Base-by-base conservation (phyloP, 2,888 invertebrate genomes). In the Sinohyriopsis cumingii region DNA sequence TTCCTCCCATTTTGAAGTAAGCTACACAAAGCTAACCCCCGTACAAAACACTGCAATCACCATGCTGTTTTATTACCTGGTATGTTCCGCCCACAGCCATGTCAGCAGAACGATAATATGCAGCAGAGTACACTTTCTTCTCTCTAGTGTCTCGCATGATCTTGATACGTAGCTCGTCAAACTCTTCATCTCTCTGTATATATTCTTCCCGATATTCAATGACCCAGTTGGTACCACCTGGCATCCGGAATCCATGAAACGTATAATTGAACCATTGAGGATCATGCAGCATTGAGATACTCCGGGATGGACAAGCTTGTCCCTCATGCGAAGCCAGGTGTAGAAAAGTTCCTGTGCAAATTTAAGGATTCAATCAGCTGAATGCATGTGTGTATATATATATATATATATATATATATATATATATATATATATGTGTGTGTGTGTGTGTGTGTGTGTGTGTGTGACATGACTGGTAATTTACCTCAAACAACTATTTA, bases 151-250 rank as follows among this genome's bases (percentile, higher is more conserved):
- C 68, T 24, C 68, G 62, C 15, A 63, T 60, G n/a, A 72, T 33
- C 55, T 72, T 72, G 9, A 69, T 56, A 12, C 56, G 59, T 1
- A 73, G 25, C 28, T 70, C 68, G 19, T 67, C 67, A n/a, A 68
- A 68, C 12, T 60, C 60, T 20, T 60, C 53, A 6, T 67, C 65
- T 45, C 25, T 54, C 18, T 53, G 59, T 45, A 73, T 59, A 65
- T 68, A 67, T 24, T 62, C 68, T 19, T 55, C 54, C 19, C 59
- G 55, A 53, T 70, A 61, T 7, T 62, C 55, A 7, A 73, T 65
- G 20, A 59, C 65, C 73, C 77, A 77, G n/a, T 63, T n/a, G 57
- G 19, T 20, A 25, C 74, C 74, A 24, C 55, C 67, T 55, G 75
- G 70, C 62, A 70, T 70, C 33, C 59, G 56, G 59, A 73, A 68